Conservation (phyloP, 2,888 invertebrate species). For the Eupithecia abbreviata region DNA sequence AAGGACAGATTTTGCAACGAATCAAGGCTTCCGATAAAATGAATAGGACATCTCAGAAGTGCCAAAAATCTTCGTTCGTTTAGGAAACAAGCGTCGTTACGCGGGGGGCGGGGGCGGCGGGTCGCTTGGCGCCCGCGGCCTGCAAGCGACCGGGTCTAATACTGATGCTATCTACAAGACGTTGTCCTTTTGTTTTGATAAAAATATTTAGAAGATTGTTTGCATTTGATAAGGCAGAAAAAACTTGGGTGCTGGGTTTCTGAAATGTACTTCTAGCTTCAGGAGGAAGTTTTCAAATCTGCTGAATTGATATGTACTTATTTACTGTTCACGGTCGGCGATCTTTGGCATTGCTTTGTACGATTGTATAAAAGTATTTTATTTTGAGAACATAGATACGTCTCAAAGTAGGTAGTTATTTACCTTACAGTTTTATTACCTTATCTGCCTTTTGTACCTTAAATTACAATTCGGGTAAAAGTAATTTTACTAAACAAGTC, state of each 20-base stretch:
- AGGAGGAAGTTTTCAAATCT: neutral
- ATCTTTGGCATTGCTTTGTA: neutral
- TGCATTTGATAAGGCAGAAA: neutral
- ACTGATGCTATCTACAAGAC: conserved; percentile 30
- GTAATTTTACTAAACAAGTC: neutral
- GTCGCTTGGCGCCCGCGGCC: conserved; percentile 34
- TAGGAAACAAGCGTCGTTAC: conserved; percentile 24
- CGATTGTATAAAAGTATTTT: neutral
- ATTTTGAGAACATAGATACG: neutral
- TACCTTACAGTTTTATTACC: neutral
- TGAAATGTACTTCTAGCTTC: neutral
- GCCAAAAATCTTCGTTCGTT: conserved; percentile 31
- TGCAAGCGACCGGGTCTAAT: conserved; percentile 6
- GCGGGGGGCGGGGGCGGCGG: conserved; percentile 25
- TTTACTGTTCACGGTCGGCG: neutral
- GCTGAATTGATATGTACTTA: neutral
- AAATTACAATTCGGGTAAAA: neutral
- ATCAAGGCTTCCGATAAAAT: conserved; percentile 7
- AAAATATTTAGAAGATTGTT: neutral
- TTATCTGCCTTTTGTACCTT: neutral
- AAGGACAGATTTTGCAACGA: neutral
- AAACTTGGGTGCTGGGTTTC: neutral
- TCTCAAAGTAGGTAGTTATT: neutral
- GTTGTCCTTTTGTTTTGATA: conserved; percentile 19
- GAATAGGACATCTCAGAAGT: conserved; percentile 23